Evolutionary conservation across 2,113 vertebrate genomes (phyloP).

Genomic region (Amphiprion ocellaris): DNA sequence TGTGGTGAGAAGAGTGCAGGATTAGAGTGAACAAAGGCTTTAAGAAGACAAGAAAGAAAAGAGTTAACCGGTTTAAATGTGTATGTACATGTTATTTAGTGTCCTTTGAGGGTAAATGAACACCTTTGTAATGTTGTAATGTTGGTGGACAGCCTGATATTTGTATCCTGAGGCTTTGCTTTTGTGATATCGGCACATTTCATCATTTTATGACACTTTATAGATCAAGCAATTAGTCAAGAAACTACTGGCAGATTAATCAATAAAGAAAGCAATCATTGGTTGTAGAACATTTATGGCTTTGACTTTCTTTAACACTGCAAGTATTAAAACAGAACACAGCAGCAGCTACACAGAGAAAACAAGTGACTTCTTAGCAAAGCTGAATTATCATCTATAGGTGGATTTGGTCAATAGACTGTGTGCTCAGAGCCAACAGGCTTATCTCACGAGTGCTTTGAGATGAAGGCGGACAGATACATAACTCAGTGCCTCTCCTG

Average conservation of each 20-base stretch:
- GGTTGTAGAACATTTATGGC: neutral
- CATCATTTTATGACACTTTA: too few relatives aligned
- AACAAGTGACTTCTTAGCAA: slow-evolving; percentile 10
- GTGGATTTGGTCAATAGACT: slow-evolving; percentile 27
- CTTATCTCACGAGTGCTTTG: slow-evolving; percentile 43
- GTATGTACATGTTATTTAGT: neutral
- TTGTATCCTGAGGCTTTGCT: too few relatives aligned
- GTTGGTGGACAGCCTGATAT: too few relatives aligned
- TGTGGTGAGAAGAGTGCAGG: neutral
- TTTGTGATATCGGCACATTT: too few relatives aligned
- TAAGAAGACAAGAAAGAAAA: neutral
- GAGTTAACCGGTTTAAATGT: neutral
- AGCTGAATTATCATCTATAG: slow-evolving; percentile 42
- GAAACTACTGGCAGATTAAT: neutral
- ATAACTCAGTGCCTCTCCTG: slow-evolving; percentile 22
- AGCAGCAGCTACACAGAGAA: slow-evolving; percentile 2
- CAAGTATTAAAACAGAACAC: neutral
- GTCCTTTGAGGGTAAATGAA: too few relatives aligned
- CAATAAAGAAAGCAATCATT: neutral
- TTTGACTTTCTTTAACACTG: too few relatives aligned
- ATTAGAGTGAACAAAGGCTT: neutral
- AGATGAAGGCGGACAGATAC: slow-evolving; percentile 43
- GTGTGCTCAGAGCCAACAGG: slow-evolving; percentile 21
- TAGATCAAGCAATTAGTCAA: too few relatives aligned
- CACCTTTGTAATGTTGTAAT: too few relatives aligned